These are phyloP conservation scores for Hexactinellida sp. DNA, from an alignment of 37 sponge, comb jelly and placozoan species.

Conservation along the genomic window DNA sequence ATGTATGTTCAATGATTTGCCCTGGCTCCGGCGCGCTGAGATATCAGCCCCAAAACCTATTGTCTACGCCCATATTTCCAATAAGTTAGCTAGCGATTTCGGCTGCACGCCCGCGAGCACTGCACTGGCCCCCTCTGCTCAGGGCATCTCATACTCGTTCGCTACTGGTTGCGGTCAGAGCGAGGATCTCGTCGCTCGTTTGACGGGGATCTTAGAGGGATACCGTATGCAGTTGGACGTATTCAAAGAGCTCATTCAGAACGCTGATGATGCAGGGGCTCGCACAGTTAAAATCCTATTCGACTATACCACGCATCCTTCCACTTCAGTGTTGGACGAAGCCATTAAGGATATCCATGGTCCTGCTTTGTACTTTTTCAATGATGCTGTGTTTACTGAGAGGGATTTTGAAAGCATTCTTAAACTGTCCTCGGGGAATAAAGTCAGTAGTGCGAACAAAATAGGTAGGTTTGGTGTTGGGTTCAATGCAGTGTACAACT, in stretches of 20 bases:
- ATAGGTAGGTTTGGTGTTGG: constrained; percentile 80
- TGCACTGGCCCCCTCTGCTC: not conserved
- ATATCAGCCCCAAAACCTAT: not conserved
- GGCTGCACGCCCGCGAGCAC: not conserved
- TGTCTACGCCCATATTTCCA: not conserved
- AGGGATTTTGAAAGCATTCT: not conserved
- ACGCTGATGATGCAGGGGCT: constrained; percentile 27
- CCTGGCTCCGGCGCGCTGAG: not conserved
- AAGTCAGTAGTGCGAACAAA: constrained; percentile 13
- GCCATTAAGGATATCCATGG: not conserved
- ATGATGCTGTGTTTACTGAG: not conserved
- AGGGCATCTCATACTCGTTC: not conserved
- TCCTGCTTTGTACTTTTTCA: constrained; percentile 11
- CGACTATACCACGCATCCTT: not conserved
- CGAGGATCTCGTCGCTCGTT: not conserved
- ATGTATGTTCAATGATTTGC: constrained; percentile 2
- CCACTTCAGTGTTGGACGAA: not conserved
- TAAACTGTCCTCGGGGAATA: not conserved
- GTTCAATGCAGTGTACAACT: constrained; percentile 72
- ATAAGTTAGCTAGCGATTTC: not conserved
- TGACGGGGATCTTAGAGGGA: constrained; percentile 12
- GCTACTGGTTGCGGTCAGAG: constrained; percentile 17
- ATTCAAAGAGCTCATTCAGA: constrained; percentile 25
- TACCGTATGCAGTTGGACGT: constrained; percentile 4
- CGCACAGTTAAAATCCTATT: not conserved